These are phyloP conservation scores for Nothocercus julius DNA, from an alignment of 2,113 vertebrate species.

Conservation along the genomic window DNA sequence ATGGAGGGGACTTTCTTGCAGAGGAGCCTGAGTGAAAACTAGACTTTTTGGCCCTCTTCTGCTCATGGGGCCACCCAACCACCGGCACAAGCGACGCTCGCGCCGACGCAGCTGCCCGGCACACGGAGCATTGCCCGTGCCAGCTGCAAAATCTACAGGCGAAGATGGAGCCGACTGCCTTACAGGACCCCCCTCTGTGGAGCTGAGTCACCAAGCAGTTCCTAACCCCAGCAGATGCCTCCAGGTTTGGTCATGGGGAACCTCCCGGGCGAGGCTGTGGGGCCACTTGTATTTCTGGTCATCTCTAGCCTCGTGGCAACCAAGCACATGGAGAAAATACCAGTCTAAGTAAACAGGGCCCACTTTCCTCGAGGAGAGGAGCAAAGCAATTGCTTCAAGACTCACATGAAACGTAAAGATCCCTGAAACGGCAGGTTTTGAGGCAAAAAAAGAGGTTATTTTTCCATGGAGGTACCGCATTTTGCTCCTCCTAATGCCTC, in stretches of 20 bases:
- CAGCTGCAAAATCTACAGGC: conserved; percentile 3
- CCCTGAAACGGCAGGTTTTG: not conserved
- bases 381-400: not conserved
- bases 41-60: not conserved
- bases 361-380: not conserved
- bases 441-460: not conserved
- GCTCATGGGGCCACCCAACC: fast-evolving
- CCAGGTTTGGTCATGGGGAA: not conserved
- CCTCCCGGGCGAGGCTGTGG: not conserved
- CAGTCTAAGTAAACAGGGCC: not conserved
- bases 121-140: not conserved
- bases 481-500: not conserved
- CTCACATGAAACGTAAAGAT: not conserved
- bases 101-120: not conserved
- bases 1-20: too few species aligned
- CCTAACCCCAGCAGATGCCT: conserved; percentile 5
- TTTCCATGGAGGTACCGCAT: not conserved
- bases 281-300: not conserved
- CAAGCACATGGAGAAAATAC: not conserved
- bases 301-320: conserved; percentile 2
- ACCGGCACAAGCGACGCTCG: not conserved
- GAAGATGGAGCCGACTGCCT: not conserved
- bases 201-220: not conserved
- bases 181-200: not conserved
- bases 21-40: not conserved